Evolutionary conservation across 2,888 invertebrate genomes (phyloP).

Genomic region (Abscondita cerata): DNA sequence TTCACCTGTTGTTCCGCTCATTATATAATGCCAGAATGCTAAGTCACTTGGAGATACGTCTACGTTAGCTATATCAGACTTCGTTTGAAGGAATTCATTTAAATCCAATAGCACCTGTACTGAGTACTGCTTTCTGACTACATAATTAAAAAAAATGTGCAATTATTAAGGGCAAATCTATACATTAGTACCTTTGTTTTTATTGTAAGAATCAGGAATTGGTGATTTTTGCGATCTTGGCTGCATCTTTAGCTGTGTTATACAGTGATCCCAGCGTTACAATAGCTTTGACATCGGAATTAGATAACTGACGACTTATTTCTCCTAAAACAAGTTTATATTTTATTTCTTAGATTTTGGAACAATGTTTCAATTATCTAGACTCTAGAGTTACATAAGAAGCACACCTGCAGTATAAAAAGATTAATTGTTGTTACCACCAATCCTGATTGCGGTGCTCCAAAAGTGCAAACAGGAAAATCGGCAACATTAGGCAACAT

Average conservation of each 20-base stretch:
- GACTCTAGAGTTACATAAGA: too few relatives aligned
- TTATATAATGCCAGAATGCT: constrained; percentile 78
- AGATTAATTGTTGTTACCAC: constrained; percentile 74
- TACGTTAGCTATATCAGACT: constrained; percentile 68
- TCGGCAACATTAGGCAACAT: constrained; percentile 81
- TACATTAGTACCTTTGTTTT: too few relatives aligned
- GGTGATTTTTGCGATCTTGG: too few relatives aligned
- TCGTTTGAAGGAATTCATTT: constrained; percentile 64
- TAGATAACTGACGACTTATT: too few relatives aligned
- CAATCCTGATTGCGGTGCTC: constrained; percentile 73
- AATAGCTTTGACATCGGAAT: too few relatives aligned
- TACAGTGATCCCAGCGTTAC: too few relatives aligned
- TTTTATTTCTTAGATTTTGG: too few relatives aligned
- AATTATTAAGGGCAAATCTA: too few relatives aligned
- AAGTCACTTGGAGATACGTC: constrained; percentile 80
- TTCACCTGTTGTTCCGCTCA: constrained; percentile 85
- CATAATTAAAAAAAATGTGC: constrained; percentile 26
- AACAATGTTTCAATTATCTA: too few relatives aligned
- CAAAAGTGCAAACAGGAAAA: constrained; percentile 71
- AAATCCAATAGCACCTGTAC: constrained; percentile 66
- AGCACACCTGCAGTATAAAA: constrained; percentile 64
- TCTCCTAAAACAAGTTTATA: background rate
- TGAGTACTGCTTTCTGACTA: constrained; percentile 62
- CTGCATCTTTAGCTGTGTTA: too few relatives aligned
- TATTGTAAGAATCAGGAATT: too few relatives aligned